Conservation (phyloP, 2,888 invertebrate species). For the Zygogramma bicolorata region DNA sequence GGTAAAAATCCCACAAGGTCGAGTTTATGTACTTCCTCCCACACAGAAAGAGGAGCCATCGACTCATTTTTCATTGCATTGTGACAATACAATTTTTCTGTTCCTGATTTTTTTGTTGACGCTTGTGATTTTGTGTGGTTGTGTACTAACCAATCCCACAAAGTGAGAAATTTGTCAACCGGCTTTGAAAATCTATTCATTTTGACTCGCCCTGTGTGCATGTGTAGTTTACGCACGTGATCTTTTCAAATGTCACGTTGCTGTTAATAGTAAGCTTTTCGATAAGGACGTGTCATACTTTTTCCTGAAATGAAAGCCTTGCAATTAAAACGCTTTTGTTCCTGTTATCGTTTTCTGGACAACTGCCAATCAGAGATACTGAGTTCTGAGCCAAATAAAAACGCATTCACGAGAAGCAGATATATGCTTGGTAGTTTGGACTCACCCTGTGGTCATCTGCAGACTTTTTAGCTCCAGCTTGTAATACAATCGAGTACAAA, state of each 20-base stretch:
- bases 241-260: too few relatives aligned
- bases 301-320: too few relatives aligned
- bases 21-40: neutral
- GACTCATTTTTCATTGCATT: too few relatives aligned
- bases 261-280: too few relatives aligned
- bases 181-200: neutral
- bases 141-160: neutral
- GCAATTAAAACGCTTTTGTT: too few relatives aligned
- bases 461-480: conserved; percentile 58
- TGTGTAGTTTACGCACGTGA: neutral
- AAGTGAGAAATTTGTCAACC: neutral
- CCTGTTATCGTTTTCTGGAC: neutral
- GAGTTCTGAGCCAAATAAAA: neutral
- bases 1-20: neutral
- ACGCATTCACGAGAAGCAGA: neutral
- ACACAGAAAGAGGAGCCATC: neutral
- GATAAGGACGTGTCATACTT: too few relatives aligned
- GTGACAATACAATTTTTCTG: too few relatives aligned
- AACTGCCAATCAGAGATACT: neutral
- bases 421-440: conserved; percentile 15
- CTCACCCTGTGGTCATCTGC: conserved; percentile 66
- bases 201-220: neutral
- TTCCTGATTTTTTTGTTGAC: too few relatives aligned
- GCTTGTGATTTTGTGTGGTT: neutral
- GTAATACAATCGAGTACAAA: conserved; percentile 47